These are phyloP conservation scores for Chloroceryle aenea DNA, from an alignment of 2,113 vertebrate species.

Conservation along the genomic window DNA sequence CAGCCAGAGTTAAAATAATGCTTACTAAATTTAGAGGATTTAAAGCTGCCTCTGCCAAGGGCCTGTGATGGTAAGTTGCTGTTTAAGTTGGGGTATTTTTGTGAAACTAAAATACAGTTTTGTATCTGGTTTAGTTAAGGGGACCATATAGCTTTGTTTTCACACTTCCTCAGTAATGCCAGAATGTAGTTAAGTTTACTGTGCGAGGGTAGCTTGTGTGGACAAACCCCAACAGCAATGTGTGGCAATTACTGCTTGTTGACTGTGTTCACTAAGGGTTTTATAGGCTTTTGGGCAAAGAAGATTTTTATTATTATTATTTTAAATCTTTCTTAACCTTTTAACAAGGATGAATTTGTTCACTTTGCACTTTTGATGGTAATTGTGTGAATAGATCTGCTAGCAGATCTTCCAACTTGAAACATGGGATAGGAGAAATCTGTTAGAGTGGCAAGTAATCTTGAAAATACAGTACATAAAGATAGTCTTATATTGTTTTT, in stretches of 20 bases:
- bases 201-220: fast-evolving
- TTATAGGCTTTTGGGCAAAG: not conserved
- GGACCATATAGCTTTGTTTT: not conserved
- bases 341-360: not conserved
- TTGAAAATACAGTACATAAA: not conserved
- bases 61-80: not conserved
- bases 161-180: not conserved
- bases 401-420: not conserved
- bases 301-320: not conserved
- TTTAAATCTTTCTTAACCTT: not conserved
- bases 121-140: not conserved
- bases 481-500: not conserved
- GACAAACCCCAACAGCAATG: not conserved
- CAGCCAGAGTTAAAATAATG: not conserved
- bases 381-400: not conserved
- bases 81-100: not conserved
- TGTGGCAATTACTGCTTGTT: not conserved
- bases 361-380: not conserved
- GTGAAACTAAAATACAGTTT: not conserved
- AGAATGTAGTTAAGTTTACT: not conserved
- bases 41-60: not conserved
- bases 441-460: not conserved
- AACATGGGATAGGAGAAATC: not conserved
- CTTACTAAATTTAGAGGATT: not conserved
- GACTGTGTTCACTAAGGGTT: not conserved